A percentile compares a stretch with the other conserved stretches of the same genome.
These are phyloP conservation scores for Tachystola acroxantha DNA, from an alignment of 2,888 invertebrate genomes.

Conservation along the genomic window DNA sequence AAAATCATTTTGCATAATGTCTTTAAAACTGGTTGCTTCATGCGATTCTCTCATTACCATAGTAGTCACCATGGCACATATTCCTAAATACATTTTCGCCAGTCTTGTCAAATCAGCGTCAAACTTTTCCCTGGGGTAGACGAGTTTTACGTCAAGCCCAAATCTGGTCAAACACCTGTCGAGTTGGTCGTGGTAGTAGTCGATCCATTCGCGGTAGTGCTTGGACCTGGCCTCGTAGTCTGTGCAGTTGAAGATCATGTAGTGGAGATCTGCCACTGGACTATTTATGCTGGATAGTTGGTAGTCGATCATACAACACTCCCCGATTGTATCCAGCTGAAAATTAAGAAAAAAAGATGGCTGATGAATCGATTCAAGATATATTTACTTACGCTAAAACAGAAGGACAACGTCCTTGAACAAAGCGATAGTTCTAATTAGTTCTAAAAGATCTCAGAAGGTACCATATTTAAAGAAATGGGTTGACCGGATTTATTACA, in stretches of 20 bases:
- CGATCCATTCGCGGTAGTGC: slow-evolving; percentile 30
- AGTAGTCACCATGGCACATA: slow-evolving; percentile 17
- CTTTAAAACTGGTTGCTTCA: slow-evolving; percentile 17
- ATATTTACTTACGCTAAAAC: no score
- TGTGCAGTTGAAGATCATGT: slow-evolving; percentile 36
- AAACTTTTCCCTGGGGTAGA: slow-evolving; percentile 26
- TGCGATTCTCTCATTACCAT: slow-evolving; percentile 20
- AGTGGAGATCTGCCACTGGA: slow-evolving; percentile 32
- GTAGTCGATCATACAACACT: slow-evolving; percentile 38
- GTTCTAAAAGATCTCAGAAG: no score
- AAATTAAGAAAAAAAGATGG: no score
- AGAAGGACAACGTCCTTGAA: no score
- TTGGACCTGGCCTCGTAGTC: slow-evolving; percentile 26
- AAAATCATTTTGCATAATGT: neutral
- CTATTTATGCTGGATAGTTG: slow-evolving; percentile 28
- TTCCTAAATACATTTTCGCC: slow-evolving; percentile 19
- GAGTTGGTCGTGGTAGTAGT: slow-evolving; percentile 27
- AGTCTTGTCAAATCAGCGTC: slow-evolving; percentile 29
- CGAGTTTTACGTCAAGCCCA: slow-evolving; percentile 21
- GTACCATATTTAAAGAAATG: no score
- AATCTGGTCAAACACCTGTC: slow-evolving; percentile 22
- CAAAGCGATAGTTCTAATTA: no score
- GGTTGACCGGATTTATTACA: no score
- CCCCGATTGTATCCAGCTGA: slow-evolving; percentile 24
- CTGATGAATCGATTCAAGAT: no score